phyloP scores from a whole-genome alignment of 2,797 vertebrate species.

The Enteromius radiatus region DNA sequence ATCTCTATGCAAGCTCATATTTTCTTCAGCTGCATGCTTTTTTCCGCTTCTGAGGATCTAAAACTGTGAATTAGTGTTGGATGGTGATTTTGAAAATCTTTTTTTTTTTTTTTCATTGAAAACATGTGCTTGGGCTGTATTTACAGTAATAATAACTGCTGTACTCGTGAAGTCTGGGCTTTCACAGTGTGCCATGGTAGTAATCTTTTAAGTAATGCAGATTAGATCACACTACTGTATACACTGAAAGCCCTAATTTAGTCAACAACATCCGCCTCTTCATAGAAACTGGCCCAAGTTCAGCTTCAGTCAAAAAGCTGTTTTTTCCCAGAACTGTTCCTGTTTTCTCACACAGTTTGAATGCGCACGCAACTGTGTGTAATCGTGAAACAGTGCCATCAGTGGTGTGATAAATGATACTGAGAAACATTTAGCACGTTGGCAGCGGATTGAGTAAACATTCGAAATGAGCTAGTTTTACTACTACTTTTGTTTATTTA shows the following conservation, averaged over 20 bases:
- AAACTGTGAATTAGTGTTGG: conserved; percentile 17
- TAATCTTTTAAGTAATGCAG: conserved; percentile 65
- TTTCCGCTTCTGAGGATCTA: background rate
- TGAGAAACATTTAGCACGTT: conserved; percentile 5
- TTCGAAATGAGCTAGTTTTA: background rate
- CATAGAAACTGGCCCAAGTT: conserved; percentile 55
- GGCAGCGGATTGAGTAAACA: background rate
- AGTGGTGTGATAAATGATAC: conserved; percentile 44
- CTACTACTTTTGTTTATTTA: background rate
- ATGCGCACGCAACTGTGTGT: conserved; percentile 21
- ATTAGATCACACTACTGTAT: conserved; percentile 60
- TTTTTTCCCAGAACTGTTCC: background rate
- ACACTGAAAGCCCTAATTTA: conserved; percentile 56
- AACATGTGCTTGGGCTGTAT: conserved; percentile 29
- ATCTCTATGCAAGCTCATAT: conserved; percentile 35
- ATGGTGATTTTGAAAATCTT: conserved; percentile 17
- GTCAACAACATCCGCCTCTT: conserved; percentile 53
- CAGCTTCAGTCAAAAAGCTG: conserved; percentile 34
- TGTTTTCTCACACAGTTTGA: conserved; percentile 32
- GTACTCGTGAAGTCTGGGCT: conserved; percentile 57
- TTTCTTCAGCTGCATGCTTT: background rate
- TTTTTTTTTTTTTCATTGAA: conserved; percentile 2
- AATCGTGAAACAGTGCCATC: conserved; percentile 10
- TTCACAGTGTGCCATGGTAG: conserved; percentile 48
- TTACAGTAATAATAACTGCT: conserved; percentile 50